These are phyloP conservation scores for Eospalax fontanierii DNA, from an alignment of 2,797 vertebrate genomes.

Conservation along the genomic window DNA sequence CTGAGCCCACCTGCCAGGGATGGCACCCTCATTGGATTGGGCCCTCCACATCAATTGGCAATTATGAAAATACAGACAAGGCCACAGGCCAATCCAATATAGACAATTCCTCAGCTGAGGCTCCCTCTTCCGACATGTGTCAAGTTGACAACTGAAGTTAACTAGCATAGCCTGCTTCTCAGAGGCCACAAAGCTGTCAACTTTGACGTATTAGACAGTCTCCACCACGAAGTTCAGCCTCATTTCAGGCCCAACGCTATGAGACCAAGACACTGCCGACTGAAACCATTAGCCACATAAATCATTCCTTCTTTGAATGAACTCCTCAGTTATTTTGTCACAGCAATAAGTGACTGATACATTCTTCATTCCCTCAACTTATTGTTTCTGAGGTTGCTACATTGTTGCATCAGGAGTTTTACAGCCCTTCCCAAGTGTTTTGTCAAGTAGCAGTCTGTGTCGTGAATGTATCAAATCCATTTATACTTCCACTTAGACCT, in stretches of 20 bases:
- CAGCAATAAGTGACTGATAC: not conserved
- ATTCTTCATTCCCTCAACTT: not conserved
- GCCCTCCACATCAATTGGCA: no score
- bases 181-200: not conserved
- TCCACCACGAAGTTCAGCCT: not conserved
- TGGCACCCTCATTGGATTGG: no score
- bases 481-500: not conserved
- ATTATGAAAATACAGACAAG: no score
- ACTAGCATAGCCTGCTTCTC: not conserved
- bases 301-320: not conserved
- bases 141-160: no score
- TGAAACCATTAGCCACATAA: not conserved
- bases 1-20: no score
- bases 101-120: no score
- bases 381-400: not conserved
- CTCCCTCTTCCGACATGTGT: no score
- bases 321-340: not conserved
- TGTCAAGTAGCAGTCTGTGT: not conserved
- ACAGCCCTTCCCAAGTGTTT: not conserved
- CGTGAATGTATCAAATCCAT: not conserved
- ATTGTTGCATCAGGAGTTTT: not conserved
- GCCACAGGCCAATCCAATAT: no score
- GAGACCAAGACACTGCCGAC: not conserved
- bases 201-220: not conserved
- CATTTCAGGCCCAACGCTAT: not conserved